Base-by-base conservation (phyloP, 2,113 vertebrate species). In the Centropristis striata region DNA sequence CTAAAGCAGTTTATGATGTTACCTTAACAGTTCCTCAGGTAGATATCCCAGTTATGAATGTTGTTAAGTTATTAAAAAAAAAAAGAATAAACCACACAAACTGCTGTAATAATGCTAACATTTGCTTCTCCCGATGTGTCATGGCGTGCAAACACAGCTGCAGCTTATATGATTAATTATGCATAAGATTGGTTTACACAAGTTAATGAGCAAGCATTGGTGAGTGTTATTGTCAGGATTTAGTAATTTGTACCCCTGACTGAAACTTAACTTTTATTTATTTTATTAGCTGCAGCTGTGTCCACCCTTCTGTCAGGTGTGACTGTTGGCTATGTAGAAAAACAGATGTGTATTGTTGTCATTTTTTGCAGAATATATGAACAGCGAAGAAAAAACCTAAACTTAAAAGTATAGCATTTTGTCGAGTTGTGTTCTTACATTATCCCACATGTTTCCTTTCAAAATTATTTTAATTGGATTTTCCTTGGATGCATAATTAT, bases 81-180 rank as follows among this genome's bases (percentile, higher is more conserved):
- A 20, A 50, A 49, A 8, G 7, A 50, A 21, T 37, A 21, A 42
- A 11, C 14, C 25, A 25, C 4, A 25, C 15, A 25, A 53, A 37
- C 36, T 5, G 6, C 27, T 21, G 23, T 25, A 49, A 4, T 18
- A 16, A 28, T 54, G 27, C 25, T 16, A 32, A 37, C 27, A 16
- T 49, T n/a, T 49, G 11, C 44, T 15, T 36, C 63, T 51, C 32
- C 28, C 37, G 20, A 15, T 12, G n/a, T 16, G 18, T 36, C 63
- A 50, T 8, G 15, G 8, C 39, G 20, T 46, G 23, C 3, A 65
- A 65, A 70, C 23, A 55, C 25, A 58, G 25, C 39, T 46, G 25
- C 39, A 46, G 39, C 68, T n/a, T 20, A 42, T 55, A 20, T 44
- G 41, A 57, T 70, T 57, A 20, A 70, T 55, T 10, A 57, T 16